Evolutionary conservation across 2,888 invertebrate species (phyloP).

Genomic region (Diogma glabrata): DNA sequence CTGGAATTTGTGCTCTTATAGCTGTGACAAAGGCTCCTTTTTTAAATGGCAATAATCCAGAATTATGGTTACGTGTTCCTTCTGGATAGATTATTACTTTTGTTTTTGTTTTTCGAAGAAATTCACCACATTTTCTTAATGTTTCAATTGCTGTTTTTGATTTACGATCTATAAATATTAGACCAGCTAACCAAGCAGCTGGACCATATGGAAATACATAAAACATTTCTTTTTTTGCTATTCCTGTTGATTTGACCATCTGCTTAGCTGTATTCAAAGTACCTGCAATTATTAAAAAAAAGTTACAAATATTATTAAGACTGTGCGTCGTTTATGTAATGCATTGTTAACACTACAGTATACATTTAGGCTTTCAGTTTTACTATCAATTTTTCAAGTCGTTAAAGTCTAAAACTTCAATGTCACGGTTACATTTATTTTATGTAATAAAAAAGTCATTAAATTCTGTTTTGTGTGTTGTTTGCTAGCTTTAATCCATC

Average conservation of each 20-base stretch:
- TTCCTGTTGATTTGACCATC: conserved; percentile 65
- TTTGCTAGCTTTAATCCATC: too few species aligned
- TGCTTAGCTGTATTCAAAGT: conserved; percentile 26
- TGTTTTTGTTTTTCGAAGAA: conserved; percentile 1
- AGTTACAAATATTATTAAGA: neutral
- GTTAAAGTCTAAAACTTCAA: too few species aligned
- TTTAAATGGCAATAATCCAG: conserved; percentile 68
- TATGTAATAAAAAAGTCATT: too few species aligned
- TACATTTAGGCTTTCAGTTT: too few species aligned
- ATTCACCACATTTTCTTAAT: conserved; percentile 7
- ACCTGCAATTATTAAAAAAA: neutral
- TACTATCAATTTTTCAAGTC: too few species aligned
- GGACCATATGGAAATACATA: conserved; percentile 76
- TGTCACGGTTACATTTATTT: too few species aligned
- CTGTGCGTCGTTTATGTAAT: too few species aligned
- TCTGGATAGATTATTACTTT: conserved; percentile 76
- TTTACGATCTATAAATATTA: conserved; percentile 70
- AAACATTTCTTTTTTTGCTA: conserved; percentile 73
- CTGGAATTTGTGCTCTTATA: conserved; percentile 61
- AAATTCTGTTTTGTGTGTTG: too few species aligned
- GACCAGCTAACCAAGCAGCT: conserved; percentile 78
- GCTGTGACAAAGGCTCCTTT: conserved; percentile 89
- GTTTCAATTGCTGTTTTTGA: conserved; percentile 7
- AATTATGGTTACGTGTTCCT: conserved; percentile 61
- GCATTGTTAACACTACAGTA: too few species aligned